These are phyloP conservation scores for Callosobruchus maculatus DNA, from an alignment of 2,888 invertebrate genomes.

Conservation along the genomic window DNA sequence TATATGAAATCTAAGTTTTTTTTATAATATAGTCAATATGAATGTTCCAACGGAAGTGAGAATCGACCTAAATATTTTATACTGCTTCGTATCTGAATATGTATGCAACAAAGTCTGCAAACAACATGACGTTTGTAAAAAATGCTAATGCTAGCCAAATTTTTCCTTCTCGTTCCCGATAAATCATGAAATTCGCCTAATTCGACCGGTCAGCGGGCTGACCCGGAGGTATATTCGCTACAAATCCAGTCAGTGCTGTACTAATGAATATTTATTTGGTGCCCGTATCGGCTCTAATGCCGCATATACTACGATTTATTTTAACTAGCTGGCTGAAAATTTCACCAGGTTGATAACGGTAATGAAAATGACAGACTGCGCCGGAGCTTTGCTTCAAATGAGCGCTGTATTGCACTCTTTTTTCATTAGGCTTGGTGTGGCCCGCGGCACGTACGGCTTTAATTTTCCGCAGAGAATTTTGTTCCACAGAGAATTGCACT, in stretches of 20 bases:
- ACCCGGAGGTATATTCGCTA: conserved; percentile 7
- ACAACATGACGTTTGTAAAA: background rate
- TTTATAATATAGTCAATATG: too few species aligned
- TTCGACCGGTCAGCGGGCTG: conserved; percentile 8
- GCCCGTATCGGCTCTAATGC: conserved; percentile 22
- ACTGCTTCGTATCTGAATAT: too few species aligned
- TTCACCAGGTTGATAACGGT: background rate
- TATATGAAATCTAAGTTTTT: too few species aligned
- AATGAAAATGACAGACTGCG: background rate
- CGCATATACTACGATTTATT: conserved; percentile 6
- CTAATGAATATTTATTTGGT: conserved; percentile 33
- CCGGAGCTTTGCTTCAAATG: background rate
- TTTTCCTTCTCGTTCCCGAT: conserved; percentile 11
- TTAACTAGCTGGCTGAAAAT: background rate
- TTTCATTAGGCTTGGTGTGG: background rate
- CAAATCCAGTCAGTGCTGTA: conserved; percentile 21
- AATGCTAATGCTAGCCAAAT: background rate
- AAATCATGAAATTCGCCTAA: conserved; percentile 17
- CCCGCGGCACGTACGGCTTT: background rate
- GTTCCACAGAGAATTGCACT: background rate
- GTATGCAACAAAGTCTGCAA: too few species aligned
- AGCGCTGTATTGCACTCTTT: background rate
- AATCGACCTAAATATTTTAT: too few species aligned
- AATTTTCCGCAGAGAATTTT: background rate
- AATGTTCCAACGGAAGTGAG: too few species aligned